Percentiles rank a stretch among this genome's conserved stretches.
Evolutionary conservation across 2,888 invertebrate species (phyloP).

Genomic region (Cephus rjabovi): DNA sequence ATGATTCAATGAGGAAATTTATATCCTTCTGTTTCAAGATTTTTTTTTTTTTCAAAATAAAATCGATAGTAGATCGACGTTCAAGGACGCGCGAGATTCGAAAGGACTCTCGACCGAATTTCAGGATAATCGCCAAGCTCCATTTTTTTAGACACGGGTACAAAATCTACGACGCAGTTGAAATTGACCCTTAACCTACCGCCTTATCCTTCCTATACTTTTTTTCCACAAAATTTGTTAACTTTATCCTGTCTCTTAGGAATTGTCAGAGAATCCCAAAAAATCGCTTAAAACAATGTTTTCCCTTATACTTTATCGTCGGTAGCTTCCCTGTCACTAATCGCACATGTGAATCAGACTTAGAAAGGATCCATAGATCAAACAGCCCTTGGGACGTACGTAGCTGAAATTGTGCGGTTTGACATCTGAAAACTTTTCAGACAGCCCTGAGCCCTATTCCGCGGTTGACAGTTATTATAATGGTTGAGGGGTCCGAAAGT

Average conservation of each 20-base stretch:
- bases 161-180: background rate
- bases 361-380: background rate
- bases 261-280: background rate
- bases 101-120: background rate
- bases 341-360: background rate
- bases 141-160: background rate
- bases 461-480: background rate
- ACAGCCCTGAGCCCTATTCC: background rate
- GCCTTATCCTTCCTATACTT: background rate
- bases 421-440: background rate
- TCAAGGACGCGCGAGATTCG: background rate
- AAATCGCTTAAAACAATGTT: background rate
- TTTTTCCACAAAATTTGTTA: accelerated
- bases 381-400: background rate
- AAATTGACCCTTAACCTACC: too few relatives aligned
- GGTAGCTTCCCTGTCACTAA: background rate
- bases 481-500: background rate
- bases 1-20: background rate
- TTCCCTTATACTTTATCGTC: background rate
- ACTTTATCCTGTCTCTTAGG: background rate
- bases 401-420: background rate
- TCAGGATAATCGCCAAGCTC: background rate
- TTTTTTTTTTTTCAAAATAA: background rate
- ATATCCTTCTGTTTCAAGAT: background rate
- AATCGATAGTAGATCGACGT: too few relatives aligned